A percentile compares a stretch with the other conserved stretches of the same genome.
Evolutionary conservation across 2,797 vertebrate genomes (phyloP).

Genomic region (Babyrousa celebensis): DNA sequence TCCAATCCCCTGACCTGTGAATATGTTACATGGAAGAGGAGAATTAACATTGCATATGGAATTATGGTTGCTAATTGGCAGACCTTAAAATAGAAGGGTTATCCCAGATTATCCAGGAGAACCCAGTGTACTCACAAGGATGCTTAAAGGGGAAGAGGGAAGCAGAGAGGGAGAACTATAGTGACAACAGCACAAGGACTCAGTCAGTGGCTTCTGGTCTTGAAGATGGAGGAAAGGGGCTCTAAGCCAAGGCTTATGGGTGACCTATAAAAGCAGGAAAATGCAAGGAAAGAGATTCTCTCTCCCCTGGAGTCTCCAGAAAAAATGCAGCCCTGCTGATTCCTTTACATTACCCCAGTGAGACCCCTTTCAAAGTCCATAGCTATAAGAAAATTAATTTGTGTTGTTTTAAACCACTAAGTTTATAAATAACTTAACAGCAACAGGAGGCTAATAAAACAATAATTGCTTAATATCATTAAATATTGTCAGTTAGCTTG

Average conservation of each 20-base stretch:
- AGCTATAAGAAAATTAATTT: background rate
- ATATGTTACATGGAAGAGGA: background rate
- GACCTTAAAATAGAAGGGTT: background rate
- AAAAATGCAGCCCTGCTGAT: background rate
- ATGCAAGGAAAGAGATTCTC: background rate
- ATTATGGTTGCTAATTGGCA: background rate
- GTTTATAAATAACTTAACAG: background rate
- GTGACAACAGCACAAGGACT: background rate
- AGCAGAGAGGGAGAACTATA: background rate
- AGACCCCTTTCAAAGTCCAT: background rate
- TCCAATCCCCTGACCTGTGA: background rate
- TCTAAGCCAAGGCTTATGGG: background rate
- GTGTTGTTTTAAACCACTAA: background rate
- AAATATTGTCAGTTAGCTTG: background rate
- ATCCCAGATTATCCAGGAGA: background rate
- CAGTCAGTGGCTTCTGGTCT: background rate
- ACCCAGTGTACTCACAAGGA: background rate
- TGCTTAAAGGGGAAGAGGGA: background rate
- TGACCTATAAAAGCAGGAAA: background rate
- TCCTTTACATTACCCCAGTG: background rate
- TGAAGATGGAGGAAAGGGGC: background rate
- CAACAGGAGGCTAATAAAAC: background rate
- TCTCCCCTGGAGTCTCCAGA: background rate
- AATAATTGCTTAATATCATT: background rate
- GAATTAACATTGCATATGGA: background rate